These are phyloP conservation scores for Neoascia interrupta DNA, from an alignment of 2,888 invertebrate species.

Conservation along the genomic window DNA sequence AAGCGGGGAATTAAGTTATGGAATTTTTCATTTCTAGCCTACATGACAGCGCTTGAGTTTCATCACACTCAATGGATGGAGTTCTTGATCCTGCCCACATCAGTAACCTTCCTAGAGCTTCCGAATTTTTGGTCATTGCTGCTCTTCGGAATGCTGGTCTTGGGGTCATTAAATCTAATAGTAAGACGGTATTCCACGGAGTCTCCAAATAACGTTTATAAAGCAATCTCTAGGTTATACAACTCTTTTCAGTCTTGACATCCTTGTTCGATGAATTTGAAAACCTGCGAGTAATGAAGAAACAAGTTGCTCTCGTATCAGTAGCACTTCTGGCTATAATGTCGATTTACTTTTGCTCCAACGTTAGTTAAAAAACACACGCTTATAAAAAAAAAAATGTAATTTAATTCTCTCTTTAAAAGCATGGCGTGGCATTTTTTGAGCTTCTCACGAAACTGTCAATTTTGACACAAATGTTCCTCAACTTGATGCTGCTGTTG, in stretches of 20 bases:
- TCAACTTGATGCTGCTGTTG: conserved; percentile 88
- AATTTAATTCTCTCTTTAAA: not conserved
- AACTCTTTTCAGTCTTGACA: conserved; percentile 71
- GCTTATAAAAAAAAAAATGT: too few species aligned
- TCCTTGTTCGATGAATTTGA: conserved; percentile 77
- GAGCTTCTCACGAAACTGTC: conserved; percentile 6
- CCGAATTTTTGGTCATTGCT: conserved; percentile 34
- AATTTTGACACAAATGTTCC: conserved; percentile 84
- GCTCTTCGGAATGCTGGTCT: conserved; percentile 37
- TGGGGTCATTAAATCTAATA: conserved; percentile 39
- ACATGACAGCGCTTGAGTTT: too few species aligned
- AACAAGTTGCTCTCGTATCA: conserved; percentile 70
- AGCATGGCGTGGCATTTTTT: conserved; percentile 22
- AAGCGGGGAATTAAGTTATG: too few species aligned
- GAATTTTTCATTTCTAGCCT: too few species aligned
- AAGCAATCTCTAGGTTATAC: not conserved
- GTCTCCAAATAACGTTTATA: not conserved
- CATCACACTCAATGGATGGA: conserved; percentile 31
- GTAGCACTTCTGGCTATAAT: conserved; percentile 68
- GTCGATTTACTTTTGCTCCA: conserved; percentile 74
- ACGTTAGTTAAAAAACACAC: too few species aligned
- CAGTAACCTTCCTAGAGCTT: conserved; percentile 17
- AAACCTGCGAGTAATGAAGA: conserved; percentile 71
- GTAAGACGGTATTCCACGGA: not conserved
- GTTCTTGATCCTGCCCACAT: conserved; percentile 16